Evolutionary conservation across 2,113 vertebrate species (phyloP).

Genomic region (Amia ocellicauda): DNA sequence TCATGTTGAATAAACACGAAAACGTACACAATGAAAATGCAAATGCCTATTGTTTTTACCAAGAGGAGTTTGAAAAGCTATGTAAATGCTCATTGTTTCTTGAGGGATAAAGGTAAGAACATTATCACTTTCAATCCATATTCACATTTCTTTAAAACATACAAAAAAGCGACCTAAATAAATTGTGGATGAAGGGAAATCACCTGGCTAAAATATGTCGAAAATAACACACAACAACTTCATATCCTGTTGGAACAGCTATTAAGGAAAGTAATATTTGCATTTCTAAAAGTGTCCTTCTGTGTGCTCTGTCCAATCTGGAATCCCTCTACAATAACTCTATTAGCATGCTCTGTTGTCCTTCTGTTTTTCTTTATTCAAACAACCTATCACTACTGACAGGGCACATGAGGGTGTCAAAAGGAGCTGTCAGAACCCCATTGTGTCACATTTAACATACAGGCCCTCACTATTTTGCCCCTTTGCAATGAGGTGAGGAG

Average conservation of each 20-base stretch:
- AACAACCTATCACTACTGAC: constrained; percentile 54
- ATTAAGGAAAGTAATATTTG: constrained; percentile 20
- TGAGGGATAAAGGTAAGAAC: too few species aligned
- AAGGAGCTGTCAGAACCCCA: constrained; percentile 52
- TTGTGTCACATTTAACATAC: constrained; percentile 43
- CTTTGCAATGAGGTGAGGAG: constrained; percentile 40
- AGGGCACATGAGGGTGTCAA: constrained; percentile 54
- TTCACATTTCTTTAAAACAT: too few species aligned
- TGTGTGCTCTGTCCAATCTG: constrained; percentile 24
- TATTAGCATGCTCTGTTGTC: constrained; percentile 64
- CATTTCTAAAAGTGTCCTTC: constrained; percentile 22
- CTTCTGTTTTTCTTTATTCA: constrained; percentile 55
- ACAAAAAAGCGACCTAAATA: too few species aligned
- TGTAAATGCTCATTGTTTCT: too few species aligned
- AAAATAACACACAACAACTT: not conserved
- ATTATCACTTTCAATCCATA: too few species aligned
- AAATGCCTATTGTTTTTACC: too few species aligned
- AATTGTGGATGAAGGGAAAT: not conserved
- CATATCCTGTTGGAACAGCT: not conserved
- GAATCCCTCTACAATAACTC: constrained; percentile 57
- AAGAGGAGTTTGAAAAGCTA: too few species aligned
- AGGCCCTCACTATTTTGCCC: constrained; percentile 26
- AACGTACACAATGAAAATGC: too few species aligned
- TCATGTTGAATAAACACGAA: too few species aligned
- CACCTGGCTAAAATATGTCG: constrained; percentile 11